phyloP scores from a whole-genome alignment of 2,113 vertebrate genomes.

The Sialia sialis region DNA sequence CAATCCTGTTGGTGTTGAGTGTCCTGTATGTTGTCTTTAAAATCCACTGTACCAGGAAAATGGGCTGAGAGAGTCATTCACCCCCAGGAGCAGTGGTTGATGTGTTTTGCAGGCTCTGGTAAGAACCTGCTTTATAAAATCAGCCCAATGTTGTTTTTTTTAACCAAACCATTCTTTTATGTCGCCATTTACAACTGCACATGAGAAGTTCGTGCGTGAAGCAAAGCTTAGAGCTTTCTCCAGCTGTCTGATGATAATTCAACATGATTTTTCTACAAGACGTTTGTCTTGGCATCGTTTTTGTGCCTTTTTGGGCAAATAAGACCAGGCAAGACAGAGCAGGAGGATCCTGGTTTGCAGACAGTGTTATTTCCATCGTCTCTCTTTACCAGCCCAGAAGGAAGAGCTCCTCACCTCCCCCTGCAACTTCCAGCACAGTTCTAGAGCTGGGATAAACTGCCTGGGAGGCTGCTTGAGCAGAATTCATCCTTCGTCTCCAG shows the following conservation, averaged over 20 bases:
- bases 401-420: background rate
- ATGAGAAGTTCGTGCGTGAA: background rate
- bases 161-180: background rate
- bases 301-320: background rate
- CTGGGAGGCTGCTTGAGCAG: background rate
- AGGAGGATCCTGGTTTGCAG: background rate
- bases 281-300: background rate
- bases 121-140: background rate
- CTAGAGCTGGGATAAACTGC: background rate
- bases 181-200: background rate
- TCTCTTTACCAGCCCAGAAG: background rate
- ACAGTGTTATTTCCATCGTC: accelerated
- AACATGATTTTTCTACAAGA: background rate
- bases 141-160: background rate
- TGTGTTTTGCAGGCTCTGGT: background rate
- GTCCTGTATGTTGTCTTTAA: background rate
- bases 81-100: background rate
- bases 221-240: background rate
- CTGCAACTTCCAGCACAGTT: background rate
- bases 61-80: background rate
- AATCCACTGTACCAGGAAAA: background rate
- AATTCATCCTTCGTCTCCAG: background rate
- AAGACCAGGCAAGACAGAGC: background rate
- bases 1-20: background rate
- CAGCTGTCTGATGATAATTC: background rate